Percentiles rank a stretch among this genome's conserved stretches.
Conservation (phyloP, 2,797 vertebrate genomes). For the Sebastes wilsoni region DNA sequence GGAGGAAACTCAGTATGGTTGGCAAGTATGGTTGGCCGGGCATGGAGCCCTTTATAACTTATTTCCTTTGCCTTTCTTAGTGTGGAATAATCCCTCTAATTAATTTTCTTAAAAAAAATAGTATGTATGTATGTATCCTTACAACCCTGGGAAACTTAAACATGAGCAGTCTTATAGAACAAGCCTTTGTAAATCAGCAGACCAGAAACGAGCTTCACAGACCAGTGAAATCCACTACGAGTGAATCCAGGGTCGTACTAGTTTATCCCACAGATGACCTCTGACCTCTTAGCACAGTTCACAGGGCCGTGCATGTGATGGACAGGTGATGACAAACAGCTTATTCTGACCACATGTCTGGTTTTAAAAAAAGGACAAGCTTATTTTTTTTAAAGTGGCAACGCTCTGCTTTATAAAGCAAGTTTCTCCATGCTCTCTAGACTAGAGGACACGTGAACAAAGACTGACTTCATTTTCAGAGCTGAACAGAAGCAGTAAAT, state of each 20-base stretch:
- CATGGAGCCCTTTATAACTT: not conserved
- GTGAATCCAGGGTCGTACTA: constrained; percentile 9
- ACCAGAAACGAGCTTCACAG: constrained; percentile 23
- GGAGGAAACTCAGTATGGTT: no score
- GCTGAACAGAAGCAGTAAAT: not conserved
- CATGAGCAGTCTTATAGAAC: not conserved
- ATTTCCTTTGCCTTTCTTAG: not conserved
- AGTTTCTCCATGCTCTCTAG: not conserved
- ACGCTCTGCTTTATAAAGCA: no score
- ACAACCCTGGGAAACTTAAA: constrained; percentile 21
- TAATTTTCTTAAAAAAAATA: not conserved
- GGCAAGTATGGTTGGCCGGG: not conserved
- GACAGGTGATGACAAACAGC: not conserved
- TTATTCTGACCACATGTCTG: not conserved
- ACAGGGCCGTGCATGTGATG: constrained; percentile 28
- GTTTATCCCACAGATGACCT: constrained; percentile 50
- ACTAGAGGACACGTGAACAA: constrained; percentile 5
- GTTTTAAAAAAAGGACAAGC: not conserved
- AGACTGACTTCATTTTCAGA: not conserved
- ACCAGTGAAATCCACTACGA: constrained; percentile 24
- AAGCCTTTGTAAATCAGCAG: constrained; percentile 31
- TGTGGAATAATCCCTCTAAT: not conserved
- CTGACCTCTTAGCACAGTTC: constrained; percentile 35
- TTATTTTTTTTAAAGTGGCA: not conserved
- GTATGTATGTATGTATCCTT: not conserved